A percentile compares a stretch with the other conserved stretches of the same genome.
Conservation (phyloP, 2,888 invertebrate species). For the Hesperia comma region DNA sequence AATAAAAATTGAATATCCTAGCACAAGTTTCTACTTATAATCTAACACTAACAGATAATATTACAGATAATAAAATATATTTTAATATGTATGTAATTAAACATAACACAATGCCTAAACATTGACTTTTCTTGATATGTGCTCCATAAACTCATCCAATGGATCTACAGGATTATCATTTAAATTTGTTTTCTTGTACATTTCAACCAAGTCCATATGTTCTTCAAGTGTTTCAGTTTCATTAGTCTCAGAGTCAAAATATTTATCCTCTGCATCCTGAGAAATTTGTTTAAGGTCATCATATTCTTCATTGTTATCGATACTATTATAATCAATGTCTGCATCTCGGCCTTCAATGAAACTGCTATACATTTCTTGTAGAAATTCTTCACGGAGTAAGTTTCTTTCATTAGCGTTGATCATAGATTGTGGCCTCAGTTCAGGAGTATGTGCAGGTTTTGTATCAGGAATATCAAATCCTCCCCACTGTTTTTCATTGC, state of each 20-base stretch:
- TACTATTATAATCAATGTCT: conserved; percentile 92
- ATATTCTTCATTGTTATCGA: conserved; percentile 92
- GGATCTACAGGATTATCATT: conserved; percentile 83
- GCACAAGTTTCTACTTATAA: too few species aligned
- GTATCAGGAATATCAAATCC: conserved; percentile 80
- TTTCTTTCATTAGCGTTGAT: conserved; percentile 85
- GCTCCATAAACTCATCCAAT: conserved; percentile 89
- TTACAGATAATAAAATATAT: too few species aligned
- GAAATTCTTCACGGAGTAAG: conserved; percentile 90
- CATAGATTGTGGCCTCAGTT: conserved; percentile 60
- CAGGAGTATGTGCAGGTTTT: conserved; percentile 58
- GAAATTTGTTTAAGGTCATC: conserved; percentile 87
- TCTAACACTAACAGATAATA: too few species aligned
- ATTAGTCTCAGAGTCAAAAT: conserved; percentile 93
- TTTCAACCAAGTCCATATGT: conserved; percentile 69
- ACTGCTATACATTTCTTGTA: conserved; percentile 92
- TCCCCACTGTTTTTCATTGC: conserved; percentile 73
- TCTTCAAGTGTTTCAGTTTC: conserved; percentile 77
- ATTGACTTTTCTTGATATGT: conserved; percentile 71
- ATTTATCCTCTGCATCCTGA: conserved; percentile 94
- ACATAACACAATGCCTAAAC: background rate
- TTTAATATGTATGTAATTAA: background rate
- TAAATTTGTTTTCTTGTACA: conserved; percentile 59
- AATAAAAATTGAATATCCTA: too few species aligned
- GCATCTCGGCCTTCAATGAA: conserved; percentile 92